phyloP scores from a whole-genome alignment of 1,140 invertebrate species.

The Trichogramma pretiosum region DNA sequence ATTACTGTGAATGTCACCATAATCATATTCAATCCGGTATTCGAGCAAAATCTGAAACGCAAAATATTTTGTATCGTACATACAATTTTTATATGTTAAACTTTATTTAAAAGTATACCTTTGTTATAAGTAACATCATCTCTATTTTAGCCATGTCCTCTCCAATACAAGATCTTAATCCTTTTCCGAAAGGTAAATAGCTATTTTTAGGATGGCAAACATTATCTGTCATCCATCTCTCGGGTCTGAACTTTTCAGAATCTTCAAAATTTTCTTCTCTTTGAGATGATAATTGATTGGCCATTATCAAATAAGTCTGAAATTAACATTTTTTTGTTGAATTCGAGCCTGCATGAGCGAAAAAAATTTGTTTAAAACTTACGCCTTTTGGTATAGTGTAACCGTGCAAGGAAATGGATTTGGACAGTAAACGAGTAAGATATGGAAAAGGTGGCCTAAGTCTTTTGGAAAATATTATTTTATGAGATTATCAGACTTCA shows the following conservation, averaged over 20 bases:
- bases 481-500: background rate
- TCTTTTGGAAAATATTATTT: slow-evolving; percentile 35
- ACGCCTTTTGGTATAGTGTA: slow-evolving; percentile 58
- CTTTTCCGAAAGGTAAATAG: slow-evolving; percentile 54
- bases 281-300: slow-evolving; percentile 56
- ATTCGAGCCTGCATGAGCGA: background rate
- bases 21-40: slow-evolving; percentile 56
- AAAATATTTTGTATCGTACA: background rate
- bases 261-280: slow-evolving; percentile 64
- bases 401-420: slow-evolving; percentile 57
- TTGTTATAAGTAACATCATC: slow-evolving; percentile 48
- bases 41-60: slow-evolving; percentile 47
- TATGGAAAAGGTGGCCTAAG: slow-evolving; percentile 55
- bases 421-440: slow-evolving; percentile 53
- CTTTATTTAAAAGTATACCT: slow-evolving; percentile 35
- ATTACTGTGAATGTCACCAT: slow-evolving; percentile 52
- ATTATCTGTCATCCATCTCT: slow-evolving; percentile 52
- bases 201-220: slow-evolving; percentile 44
- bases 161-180: slow-evolving; percentile 51
- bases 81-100: background rate
- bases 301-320: slow-evolving; percentile 63
- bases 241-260: slow-evolving; percentile 58
- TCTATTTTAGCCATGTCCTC: slow-evolving; percentile 51
- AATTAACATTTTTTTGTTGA: slow-evolving; percentile 4
- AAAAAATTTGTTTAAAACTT: slow-evolving; percentile 26